Evolutionary conservation across 2,888 invertebrate genomes (phyloP).

Genomic region (Ophonus ardosiacus): DNA sequence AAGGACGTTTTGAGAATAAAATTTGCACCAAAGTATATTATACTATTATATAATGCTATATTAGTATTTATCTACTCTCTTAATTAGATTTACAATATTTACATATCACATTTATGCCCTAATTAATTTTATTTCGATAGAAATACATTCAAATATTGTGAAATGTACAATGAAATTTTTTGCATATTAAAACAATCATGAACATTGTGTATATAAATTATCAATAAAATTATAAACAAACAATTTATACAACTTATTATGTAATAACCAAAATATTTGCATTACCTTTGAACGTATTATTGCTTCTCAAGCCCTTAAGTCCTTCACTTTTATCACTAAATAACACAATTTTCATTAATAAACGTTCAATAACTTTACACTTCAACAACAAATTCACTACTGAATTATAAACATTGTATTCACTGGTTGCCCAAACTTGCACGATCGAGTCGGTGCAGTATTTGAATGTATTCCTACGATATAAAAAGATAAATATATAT

Average conservation of each 20-base stretch:
- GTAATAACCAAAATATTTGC: not conserved
- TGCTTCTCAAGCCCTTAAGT: not conserved
- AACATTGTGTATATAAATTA: not conserved
- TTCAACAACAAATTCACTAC: not conserved
- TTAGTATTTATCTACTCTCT: slow-evolving; percentile 39
- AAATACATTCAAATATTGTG: slow-evolving; percentile 55
- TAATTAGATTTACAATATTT: slow-evolving; percentile 57
- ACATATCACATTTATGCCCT: slow-evolving; percentile 61
- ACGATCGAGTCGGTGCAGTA: not conserved
- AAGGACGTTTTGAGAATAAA: slow-evolving; percentile 60
- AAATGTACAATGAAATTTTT: not conserved
- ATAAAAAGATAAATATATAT: slow-evolving; percentile 38
- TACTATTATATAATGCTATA: slow-evolving; percentile 25
- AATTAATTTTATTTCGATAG: slow-evolving; percentile 51
- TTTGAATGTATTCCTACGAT: slow-evolving; percentile 55
- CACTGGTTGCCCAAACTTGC: not conserved
- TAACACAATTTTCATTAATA: not conserved
- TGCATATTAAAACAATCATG: too few relatives aligned
- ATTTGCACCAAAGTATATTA: slow-evolving; percentile 59
- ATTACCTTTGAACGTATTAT: not conserved
- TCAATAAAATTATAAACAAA: not conserved
- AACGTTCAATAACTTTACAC: not conserved
- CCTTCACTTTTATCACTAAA: not conserved
- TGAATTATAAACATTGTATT: not conserved
- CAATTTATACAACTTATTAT: too few relatives aligned